Evolutionary conservation across 2,113 vertebrate species (phyloP), one percentile per base, ranked within the genome.

Genomic region (Embiotoca jacksoni): DNA sequence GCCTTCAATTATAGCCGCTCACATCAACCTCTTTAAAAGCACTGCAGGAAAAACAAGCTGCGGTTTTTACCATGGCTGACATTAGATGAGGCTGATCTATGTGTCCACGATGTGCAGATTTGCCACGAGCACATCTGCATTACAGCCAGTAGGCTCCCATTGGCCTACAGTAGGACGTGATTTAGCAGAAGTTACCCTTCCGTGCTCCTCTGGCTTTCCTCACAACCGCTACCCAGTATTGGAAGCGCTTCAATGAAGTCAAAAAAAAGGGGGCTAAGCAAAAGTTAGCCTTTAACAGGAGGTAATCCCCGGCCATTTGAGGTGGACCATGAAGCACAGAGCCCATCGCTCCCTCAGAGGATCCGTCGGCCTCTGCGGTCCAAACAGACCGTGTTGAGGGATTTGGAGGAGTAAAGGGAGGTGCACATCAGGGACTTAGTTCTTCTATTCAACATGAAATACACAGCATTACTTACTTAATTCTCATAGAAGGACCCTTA

Each of bases 11-110:
- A 55, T 3, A 31, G 23, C 41, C 46, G 36, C 30, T 70, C 55
- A 35, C 23, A 58, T 30, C 31, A 70, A 44, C 31, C 32, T 31
- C 41, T 58, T 58, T 35, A 58, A 49, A 71, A 49, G 44, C 32
- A 16, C 56, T 33, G 46, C 54, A 36, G 32, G 10, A 55, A 68
- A 23, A 31, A 30, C 53, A 1, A 30, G 32, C 37, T 35, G 49
- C 16, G 49, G 49, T 46, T 46, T 11, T 11, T 52, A n/a, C 15
- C 15, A 14, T 7, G 49, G 16, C 49, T 52, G 49, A n/a, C 6
- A 10, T 32, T 4, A 54, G 30, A 31, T 7, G 31, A 55, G 32
- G 13, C 53, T 30, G 50, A 53, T 53, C 50, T 55, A 23, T 16
- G 2, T 52, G 15, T 52, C 49, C 7, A 6, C n/a, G 49, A 14